Base-by-base conservation (phyloP, 2,888 invertebrate species). In the Seladonia tumulorum region DNA sequence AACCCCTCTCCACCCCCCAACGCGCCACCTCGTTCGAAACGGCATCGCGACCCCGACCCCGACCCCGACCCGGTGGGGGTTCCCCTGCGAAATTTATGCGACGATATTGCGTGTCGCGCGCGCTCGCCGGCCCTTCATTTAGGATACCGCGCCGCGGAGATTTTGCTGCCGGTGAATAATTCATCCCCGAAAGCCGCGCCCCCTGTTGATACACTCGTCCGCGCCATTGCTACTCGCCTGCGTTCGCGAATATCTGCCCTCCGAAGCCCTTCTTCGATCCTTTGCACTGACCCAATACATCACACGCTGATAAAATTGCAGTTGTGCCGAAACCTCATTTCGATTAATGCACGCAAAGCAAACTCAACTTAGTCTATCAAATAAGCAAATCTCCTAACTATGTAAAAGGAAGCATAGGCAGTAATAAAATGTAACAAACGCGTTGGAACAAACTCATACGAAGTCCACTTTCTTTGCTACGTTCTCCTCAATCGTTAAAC, bases 31-130 rank as follows among this genome's bases (percentile, higher is more conserved):
- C 35, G 16, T 35, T 35, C 18, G 18, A 66, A 66, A 18, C 8
- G 18, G 35, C 7, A 66, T 35, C 18, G 39, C 66, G 35, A 35
- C 66, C 66, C 29, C n/a, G n/a, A n/a, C n/a, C n/a, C n/a, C n/a
- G n/a, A n/a, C n/a, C 66, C 8, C 25, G 35, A 35, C 22, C 35
- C 39, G 68, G 5, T 8, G 39, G 39, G 35, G 39, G 10, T 39
- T 39, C 10, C n/a, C 53, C 74, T 71, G 53, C 22, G 60, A 73
- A 89, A 89, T 83, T 89, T 82, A 60, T 79, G 82, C 80, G 73
- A 42, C 79, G 79, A 78, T 85, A 85, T 87, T 72, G 83, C 79
- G 25, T 66, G 76, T 35, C 60, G 10, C 53, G 16, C 53, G 42
- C 49, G 10, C 16, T 0, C 22, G 2, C n/a, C 18, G 29, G 49